phyloP scores from a whole-genome alignment of 64 coral and sea anemone species.

The Porites lutea region DNA sequence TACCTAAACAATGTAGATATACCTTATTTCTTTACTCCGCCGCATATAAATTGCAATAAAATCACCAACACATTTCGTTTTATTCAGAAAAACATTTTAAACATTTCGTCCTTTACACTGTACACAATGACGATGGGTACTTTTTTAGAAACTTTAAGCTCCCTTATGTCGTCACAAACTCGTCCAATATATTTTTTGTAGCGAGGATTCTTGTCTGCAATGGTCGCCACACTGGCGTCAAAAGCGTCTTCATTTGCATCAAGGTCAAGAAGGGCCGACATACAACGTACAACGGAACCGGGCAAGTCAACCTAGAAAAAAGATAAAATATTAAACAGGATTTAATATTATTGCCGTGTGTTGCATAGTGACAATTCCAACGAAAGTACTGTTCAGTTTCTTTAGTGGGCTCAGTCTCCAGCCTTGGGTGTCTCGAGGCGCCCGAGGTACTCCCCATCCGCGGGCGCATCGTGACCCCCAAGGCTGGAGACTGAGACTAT shows the following conservation, averaged over 20 bases:
- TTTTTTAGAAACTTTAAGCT: conserved; percentile 78
- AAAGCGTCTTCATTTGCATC: conserved; percentile 70
- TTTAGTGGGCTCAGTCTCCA: too few relatives aligned
- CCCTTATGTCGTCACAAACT: conserved; percentile 79
- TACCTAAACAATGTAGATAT: too few relatives aligned
- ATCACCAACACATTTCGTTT: not conserved
- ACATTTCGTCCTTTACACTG: conserved; percentile 87
- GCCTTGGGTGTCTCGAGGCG: too few relatives aligned
- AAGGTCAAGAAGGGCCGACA: conserved; percentile 69
- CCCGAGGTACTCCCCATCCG: too few relatives aligned
- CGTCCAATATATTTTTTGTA: conserved; percentile 66
- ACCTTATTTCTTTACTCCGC: too few relatives aligned
- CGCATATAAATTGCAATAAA: too few relatives aligned
- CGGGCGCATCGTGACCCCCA: too few relatives aligned
- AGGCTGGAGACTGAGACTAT: too few relatives aligned
- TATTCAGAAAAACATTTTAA: conserved; percentile 80
- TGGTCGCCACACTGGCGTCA: conserved; percentile 65
- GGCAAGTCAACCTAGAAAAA: conserved; percentile 91
- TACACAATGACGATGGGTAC: conserved; percentile 88
- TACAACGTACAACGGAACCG: conserved; percentile 67
- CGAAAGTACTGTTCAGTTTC: too few relatives aligned
- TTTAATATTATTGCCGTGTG: too few relatives aligned
- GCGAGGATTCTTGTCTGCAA: conserved; percentile 74
- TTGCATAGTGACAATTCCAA: too few relatives aligned
- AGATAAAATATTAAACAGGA: not conserved